Conservation (phyloP, 2,888 invertebrate genomes). For the Sipha maydis region DNA sequence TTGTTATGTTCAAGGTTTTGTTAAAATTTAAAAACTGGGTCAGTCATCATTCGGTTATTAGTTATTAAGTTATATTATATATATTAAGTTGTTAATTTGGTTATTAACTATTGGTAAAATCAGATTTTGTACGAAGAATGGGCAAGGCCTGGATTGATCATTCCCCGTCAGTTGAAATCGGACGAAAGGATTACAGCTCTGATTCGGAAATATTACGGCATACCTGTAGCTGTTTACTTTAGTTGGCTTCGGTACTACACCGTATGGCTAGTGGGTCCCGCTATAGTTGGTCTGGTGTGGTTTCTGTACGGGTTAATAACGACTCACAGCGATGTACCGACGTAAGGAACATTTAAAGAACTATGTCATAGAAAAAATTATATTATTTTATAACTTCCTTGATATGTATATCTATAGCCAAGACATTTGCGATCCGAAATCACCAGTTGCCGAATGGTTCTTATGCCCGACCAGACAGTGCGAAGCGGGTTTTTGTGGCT, state of each 20-base stretch:
- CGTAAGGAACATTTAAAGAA: slow-evolving; percentile 13
- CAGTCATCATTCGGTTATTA: not conserved
- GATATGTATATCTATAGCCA: slow-evolving; percentile 71
- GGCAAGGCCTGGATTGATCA: slow-evolving; percentile 81
- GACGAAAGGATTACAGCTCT: slow-evolving; percentile 67
- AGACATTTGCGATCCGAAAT: slow-evolving; percentile 81
- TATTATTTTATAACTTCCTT: not conserved
- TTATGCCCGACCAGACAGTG: slow-evolving; percentile 49
- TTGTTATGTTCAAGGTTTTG: not conserved
- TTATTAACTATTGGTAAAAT: not conserved
- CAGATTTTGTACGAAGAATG: slow-evolving; percentile 90
- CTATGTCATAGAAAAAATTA: too few relatives aligned
- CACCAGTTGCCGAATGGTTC: slow-evolving; percentile 55
- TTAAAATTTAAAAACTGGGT: not conserved
- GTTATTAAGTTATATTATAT: too few relatives aligned
- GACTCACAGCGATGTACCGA: slow-evolving; percentile 65
- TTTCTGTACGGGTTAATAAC: slow-evolving; percentile 87
- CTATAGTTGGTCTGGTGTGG: slow-evolving; percentile 85
- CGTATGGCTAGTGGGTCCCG: slow-evolving; percentile 86
- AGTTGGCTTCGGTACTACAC: slow-evolving; percentile 96
- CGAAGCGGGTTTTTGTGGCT: slow-evolving; percentile 6
- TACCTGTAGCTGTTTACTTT: slow-evolving; percentile 90
- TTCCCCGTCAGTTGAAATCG: slow-evolving; percentile 69
- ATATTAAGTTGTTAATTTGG: not conserved
- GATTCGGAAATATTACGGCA: slow-evolving; percentile 88